phyloP scores from a whole-genome alignment of 2,113 vertebrate genomes.

The Stictonetta naevosa region DNA sequence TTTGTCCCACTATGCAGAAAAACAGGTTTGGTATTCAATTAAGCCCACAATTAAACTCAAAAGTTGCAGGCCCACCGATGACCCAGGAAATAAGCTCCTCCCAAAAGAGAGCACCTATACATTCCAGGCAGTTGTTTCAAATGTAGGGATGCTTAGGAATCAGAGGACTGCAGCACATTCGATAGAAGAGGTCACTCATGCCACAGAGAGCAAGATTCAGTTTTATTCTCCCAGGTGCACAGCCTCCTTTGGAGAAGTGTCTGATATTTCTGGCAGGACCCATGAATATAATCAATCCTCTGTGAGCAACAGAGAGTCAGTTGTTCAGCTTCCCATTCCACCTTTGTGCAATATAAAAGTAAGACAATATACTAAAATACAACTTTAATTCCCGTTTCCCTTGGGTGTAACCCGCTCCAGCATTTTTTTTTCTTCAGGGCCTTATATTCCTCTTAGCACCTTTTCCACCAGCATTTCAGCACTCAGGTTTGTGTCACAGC shows the following conservation, averaged over 20 bases:
- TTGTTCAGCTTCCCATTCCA: background rate
- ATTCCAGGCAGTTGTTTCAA: background rate
- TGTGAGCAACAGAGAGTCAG: background rate
- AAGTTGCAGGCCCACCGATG: background rate
- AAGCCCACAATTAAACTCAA: background rate
- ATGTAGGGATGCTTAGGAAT: background rate
- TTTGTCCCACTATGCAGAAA: background rate
- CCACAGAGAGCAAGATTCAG: background rate
- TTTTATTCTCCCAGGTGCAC: background rate
- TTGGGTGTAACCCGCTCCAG: background rate
- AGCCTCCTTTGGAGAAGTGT: background rate
- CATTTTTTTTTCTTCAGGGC: background rate
- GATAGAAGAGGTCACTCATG: background rate
- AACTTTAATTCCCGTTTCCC: background rate
- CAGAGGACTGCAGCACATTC: background rate
- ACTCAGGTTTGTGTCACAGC: background rate
- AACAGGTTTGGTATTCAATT: background rate
- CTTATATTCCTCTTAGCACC: background rate
- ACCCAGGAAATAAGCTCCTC: background rate
- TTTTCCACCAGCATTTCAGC: background rate
- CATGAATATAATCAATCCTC: background rate
- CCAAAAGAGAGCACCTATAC: background rate
- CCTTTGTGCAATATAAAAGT: background rate
- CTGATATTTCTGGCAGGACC: background rate
- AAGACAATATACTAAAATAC: background rate